Evolutionary conservation across 2,888 invertebrate species (phyloP), one percentile per base, ranked within the genome.

Genomic region (Labia minor): DNA sequence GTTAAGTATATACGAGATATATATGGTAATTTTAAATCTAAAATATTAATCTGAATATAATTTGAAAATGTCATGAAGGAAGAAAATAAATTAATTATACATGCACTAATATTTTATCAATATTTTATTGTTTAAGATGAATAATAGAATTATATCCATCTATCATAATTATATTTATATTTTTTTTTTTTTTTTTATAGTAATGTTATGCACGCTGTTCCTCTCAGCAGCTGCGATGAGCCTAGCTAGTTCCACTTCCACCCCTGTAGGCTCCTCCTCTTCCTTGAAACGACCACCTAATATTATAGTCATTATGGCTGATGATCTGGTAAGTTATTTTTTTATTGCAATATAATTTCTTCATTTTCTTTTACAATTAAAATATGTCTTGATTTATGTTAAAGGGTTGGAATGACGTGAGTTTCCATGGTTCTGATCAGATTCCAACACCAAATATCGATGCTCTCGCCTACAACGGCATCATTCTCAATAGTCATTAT

Each of bases 381-480:
- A 33, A 33, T 33, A 33, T 8, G 33, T 33, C 33, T 8, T 33
- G 11, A 33, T 33, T 33, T 33, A 33, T n/a, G 49, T n/a, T 73
- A 10, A 71, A 82, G 82, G 82, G 83, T 2, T 83, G 81, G 79
- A 81, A 81, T 73, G 82, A 82, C 72, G 80, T 82, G 11, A 78
- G 81, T 65, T 82, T 82, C 71, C 82, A 82, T 73, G 82, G 82
- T 0, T 81, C 81, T 0, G 71, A 76, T 26, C 79, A 82, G 73
- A 81, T 83, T 63, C 80, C 80, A 2, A 83, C 83, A 1, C 82
- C 82, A 1, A 82, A 83, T 73, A 79, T 83, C 63, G 83, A 83
- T 74, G 77, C 78, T 0, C 72, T 83, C 67, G 82, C 81, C 0
- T 78, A 77, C 70, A 77, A 77, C 68, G 82, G 83, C 6, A 74